Conservation (phyloP, 2,888 invertebrate genomes). For the Meteorus cinctellus region DNA sequence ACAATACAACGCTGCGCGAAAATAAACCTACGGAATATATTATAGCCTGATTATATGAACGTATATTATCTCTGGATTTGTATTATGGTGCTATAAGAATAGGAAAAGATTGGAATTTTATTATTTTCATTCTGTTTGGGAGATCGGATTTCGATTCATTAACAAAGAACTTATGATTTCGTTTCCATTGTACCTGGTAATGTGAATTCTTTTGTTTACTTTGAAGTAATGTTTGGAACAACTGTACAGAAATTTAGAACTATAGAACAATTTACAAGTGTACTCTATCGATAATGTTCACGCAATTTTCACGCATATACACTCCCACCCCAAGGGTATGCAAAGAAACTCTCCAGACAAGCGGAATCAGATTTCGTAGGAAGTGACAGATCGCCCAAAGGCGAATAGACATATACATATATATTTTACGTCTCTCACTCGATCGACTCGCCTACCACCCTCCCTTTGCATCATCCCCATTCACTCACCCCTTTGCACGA, state of each 20-base stretch:
- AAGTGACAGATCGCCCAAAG: slow-evolving; percentile 33
- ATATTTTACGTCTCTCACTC: slow-evolving; percentile 33
- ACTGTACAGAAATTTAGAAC: too few species aligned
- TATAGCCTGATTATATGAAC: too few species aligned
- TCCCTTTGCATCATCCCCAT: slow-evolving; percentile 6
- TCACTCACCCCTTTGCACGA: not conserved
- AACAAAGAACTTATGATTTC: too few species aligned
- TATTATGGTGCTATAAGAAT: too few species aligned
- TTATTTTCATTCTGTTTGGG: too few species aligned
- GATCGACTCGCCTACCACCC: not conserved
- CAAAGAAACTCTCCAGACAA: slow-evolving; percentile 22
- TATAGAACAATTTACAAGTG: not conserved
- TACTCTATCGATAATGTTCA: slow-evolving; percentile 25
- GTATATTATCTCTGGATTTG: too few species aligned
- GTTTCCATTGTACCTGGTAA: too few species aligned
- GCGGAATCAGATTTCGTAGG: slow-evolving; percentile 30
- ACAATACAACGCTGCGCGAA: not conserved
- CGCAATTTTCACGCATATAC: not conserved
- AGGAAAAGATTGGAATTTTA: too few species aligned
- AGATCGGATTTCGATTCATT: too few species aligned
- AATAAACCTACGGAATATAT: too few species aligned
- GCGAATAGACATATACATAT: slow-evolving; percentile 13
- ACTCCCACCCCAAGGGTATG: slow-evolving; percentile 7
- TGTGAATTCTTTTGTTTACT: too few species aligned
- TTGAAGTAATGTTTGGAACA: too few species aligned